Conservation (phyloP, 2,113 vertebrate species). For the Notiomystis cincta region DNA sequence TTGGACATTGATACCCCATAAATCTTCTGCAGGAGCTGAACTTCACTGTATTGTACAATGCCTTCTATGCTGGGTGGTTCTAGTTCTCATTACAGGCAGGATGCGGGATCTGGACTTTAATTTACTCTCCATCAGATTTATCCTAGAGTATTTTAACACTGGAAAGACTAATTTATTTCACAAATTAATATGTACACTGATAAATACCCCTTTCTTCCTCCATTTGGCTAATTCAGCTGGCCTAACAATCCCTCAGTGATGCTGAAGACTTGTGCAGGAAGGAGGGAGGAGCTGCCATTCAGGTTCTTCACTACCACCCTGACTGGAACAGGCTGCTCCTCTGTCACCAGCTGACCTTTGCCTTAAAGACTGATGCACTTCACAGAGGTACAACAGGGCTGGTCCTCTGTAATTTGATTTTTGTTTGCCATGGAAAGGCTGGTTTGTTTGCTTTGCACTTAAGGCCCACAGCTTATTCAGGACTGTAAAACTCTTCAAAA, state of each 20-base stretch:
- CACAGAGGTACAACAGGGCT: not conserved
- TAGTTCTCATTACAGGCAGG: not conserved
- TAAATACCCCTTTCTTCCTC: not conserved
- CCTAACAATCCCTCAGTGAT: not conserved
- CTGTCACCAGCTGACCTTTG: constrained; percentile 1
- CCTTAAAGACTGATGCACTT: constrained; percentile 30
- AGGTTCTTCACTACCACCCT: not conserved
- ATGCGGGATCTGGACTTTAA: not conserved
- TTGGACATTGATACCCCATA: accelerated
- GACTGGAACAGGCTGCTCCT: not conserved
- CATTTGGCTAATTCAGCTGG: not conserved
- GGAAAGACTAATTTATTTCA: not conserved
- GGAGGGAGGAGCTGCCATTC: constrained; percentile 3
- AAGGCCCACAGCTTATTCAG: not conserved
- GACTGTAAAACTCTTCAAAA: constrained; percentile 29
- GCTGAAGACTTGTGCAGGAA: not conserved
- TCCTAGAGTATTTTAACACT: not conserved
- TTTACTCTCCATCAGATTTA: not conserved
- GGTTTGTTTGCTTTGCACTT: constrained; percentile 42
- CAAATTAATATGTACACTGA: not conserved
- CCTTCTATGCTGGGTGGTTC: not conserved
- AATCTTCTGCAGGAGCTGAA: not conserved
- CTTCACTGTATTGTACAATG: not conserved
- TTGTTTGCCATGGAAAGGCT: constrained; percentile 34
- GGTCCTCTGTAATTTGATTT: constrained; percentile 27